Evolutionary conservation across 35 echinoderm and acorn worm species (phyloP).

Genomic region (Ophiothrix spiculata): DNA sequence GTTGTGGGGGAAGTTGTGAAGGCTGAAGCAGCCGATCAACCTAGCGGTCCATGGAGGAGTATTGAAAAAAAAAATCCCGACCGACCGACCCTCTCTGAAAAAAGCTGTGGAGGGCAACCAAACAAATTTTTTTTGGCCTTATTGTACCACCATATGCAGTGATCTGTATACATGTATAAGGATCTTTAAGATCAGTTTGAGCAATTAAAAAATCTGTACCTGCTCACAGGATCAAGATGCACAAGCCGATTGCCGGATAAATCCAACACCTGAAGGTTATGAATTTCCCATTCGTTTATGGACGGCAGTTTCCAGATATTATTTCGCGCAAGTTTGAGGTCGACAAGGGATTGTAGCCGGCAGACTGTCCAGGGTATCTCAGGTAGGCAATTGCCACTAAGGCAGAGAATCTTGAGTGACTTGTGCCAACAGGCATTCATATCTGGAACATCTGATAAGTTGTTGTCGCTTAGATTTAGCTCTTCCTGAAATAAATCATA

Average conservation of each 20-base stretch:
- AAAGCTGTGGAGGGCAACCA: too few species aligned
- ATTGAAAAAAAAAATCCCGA: too few species aligned
- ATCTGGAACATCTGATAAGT: constrained; percentile 40
- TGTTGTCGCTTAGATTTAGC: constrained; percentile 34
- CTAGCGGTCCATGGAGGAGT: too few species aligned
- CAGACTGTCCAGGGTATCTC: constrained; percentile 46
- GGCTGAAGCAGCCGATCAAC: too few species aligned
- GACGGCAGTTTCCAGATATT: constrained; percentile 26
- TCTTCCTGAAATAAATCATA: too few species aligned
- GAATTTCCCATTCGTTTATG: constrained; percentile 27
- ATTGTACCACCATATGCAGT: too few species aligned
- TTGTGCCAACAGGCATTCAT: constrained; percentile 48
- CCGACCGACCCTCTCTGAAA: too few species aligned
- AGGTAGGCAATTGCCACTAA: constrained; percentile 39
- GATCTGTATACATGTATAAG: too few species aligned
- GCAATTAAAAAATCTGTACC: too few species aligned
- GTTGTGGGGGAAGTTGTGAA: too few species aligned
- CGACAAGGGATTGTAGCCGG: constrained; percentile 34
- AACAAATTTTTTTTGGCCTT: too few species aligned
- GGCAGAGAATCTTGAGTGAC: constrained; percentile 25
- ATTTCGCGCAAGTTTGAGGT: constrained; percentile 47
- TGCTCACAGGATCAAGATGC: background rate
- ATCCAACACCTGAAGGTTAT: constrained; percentile 29
- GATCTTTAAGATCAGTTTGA: too few species aligned
- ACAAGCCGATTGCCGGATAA: background rate